Evolutionary conservation across 2,797 vertebrate species (phyloP), one percentile per base, ranked within the genome.

Genomic region (Microhierax caerulescens): DNA sequence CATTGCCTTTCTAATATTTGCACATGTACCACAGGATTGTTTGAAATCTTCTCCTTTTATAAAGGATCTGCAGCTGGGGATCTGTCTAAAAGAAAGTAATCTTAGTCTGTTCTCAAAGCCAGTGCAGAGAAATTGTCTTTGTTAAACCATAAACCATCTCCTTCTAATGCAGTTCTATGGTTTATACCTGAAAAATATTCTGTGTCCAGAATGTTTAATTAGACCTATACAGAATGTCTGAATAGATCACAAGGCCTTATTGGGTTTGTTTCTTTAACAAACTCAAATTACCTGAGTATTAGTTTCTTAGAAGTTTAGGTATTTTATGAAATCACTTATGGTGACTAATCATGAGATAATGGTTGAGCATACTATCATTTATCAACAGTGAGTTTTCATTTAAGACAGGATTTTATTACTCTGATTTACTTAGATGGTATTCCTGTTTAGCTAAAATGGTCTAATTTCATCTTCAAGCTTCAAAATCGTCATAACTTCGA

Each of bases 381-480:
- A 79, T 27, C 30, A 60, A 63, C 2, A 63, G 16, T 36, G 39
- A 83, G 3, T 8, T 82, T 79, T 86, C 34, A 50, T 78, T 92
- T 63, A 50, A 72, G 30, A 63, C 7, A 36, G 10, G 13, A 13
- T 77, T 91, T 81, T 88, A 43, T 18, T 63, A n/a, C 23, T 84
- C 28, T 88, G 36, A 95, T 91, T 91, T 67, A 69, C 21, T 92
- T 56, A 83, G 70, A 48, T 28, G 67, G 73, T 63, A 61, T 85
- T 80, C 8, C 47, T 81, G 50, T 94, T 92, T 88, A 91, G 23
- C 19, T 88, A 37, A 16, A 34, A 37, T 17, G 25, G 28, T 87
- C 65, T 94, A 85, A 59, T 30, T 63, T 92, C 54, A 47, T 77
- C 45, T 88, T 95, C 61, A 94, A 67, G 41, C 30, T n/a, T n/a